A percentile compares a stretch with the other conserved stretches of the same genome.
phyloP scores from a whole-genome alignment of 1,140 invertebrate species.

The Diuraphis noxia region DNA sequence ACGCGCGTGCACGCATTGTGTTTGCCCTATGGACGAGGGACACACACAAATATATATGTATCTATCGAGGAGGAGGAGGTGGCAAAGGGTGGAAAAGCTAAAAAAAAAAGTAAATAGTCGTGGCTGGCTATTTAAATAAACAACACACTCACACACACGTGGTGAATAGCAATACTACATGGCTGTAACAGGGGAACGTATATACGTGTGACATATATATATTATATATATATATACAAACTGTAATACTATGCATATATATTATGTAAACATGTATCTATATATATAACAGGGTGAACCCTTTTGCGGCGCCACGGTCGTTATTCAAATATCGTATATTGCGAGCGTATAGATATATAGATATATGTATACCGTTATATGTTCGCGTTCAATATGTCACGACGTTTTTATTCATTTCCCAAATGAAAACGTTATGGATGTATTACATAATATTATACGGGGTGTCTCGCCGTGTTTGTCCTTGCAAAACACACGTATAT shows the following conservation, averaged over 20 bases:
- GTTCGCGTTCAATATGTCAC: background rate
- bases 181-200: background rate
- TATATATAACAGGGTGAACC: background rate
- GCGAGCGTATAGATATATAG: background rate
- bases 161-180: background rate
- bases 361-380: background rate
- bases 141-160: background rate
- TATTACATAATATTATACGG: constrained; percentile 16
- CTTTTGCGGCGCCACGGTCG: constrained; percentile 14
- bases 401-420: constrained; percentile 10
- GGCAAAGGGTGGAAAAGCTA: background rate
- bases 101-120: constrained; percentile 3
- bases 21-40: background rate
- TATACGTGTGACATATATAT: background rate
- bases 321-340: constrained; percentile 21
- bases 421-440: background rate
- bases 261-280: background rate
- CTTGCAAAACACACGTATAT: background rate
- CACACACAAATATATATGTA: background rate
- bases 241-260: background rate
- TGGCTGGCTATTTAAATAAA: constrained; percentile 13
- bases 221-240: background rate
- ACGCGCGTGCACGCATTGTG: constrained; percentile 21
- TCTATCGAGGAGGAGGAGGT: background rate
- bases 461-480: background rate